A percentile compares a stretch with the other conserved stretches of the same genome.
These are phyloP conservation scores for Pteropus rufus DNA, from an alignment of 2,797 vertebrate genomes.

Conservation along the genomic window DNA sequence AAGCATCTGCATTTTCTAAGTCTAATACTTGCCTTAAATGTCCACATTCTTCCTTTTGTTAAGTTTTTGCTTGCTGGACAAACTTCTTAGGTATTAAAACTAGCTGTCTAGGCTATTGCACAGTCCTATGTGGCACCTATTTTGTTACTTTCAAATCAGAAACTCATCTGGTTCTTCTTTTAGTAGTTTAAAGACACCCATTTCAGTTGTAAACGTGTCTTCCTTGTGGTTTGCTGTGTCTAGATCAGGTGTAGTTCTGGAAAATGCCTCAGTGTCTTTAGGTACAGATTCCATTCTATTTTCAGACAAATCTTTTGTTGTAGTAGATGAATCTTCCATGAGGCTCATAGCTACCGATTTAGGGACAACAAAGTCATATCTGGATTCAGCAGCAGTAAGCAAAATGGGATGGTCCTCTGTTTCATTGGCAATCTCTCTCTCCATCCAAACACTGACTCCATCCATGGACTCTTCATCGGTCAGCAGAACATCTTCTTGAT, in stretches of 20 bases:
- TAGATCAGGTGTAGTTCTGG: not conserved
- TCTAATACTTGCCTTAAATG: conserved; percentile 68
- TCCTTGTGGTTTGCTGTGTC: not conserved
- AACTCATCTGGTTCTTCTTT: conserved; percentile 66
- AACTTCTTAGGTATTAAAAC: not conserved
- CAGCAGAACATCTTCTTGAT: not conserved
- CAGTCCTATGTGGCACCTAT: not conserved
- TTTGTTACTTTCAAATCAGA: conserved; percentile 51
- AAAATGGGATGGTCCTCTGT: not conserved
- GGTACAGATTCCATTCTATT: not conserved
- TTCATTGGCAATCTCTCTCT: not conserved
- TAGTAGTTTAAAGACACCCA: conserved; percentile 50
- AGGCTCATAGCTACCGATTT: not conserved
- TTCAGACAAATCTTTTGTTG: not conserved
- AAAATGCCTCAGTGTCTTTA: not conserved
- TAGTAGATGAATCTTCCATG: not conserved
- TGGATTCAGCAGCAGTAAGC: conserved; percentile 60
- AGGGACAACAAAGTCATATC: conserved; percentile 42
- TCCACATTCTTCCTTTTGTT: not conserved
- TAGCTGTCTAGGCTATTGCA: not conserved
- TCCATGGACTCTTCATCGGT: conserved; percentile 23
- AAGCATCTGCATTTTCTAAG: not conserved
- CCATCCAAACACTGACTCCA: conserved; percentile 32
- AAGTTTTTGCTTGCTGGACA: conserved; percentile 2
- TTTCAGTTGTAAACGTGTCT: not conserved